Percentiles rank a stretch among this genome's conserved stretches.
Evolutionary conservation across 2,797 vertebrate genomes (phyloP).

Genomic region (Alca torda): DNA sequence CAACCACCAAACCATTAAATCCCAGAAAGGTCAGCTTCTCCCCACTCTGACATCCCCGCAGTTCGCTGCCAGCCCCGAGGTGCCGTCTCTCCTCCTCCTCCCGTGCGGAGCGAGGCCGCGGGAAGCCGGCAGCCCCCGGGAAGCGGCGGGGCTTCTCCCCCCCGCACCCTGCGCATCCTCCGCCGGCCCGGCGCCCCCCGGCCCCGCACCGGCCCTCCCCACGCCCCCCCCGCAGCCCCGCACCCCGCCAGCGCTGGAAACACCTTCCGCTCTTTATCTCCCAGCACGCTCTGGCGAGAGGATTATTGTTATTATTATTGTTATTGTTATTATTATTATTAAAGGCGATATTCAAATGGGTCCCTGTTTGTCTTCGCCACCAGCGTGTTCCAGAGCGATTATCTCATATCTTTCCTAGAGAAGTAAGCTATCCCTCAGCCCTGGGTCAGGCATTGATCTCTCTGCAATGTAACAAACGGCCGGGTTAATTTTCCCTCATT

Average conservation of each 20-base stretch:
- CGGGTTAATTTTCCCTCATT: slow-evolving; percentile 83
- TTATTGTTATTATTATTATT: not conserved
- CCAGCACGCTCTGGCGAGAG: not conserved
- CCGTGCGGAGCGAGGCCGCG: not conserved
- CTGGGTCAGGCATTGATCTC: slow-evolving; percentile 76
- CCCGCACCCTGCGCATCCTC: not conserved
- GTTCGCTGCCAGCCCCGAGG: not conserved
- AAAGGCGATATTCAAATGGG: not conserved
- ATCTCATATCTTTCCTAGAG: slow-evolving; percentile 69
- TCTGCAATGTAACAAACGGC: slow-evolving; percentile 74
- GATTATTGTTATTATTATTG: not conserved
- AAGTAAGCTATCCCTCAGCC: slow-evolving; percentile 63
- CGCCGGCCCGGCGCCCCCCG: not conserved
- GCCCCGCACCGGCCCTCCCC: not conserved
- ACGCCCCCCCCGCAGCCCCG: not conserved
- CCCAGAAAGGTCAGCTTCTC: not conserved
- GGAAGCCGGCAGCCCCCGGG: not conserved
- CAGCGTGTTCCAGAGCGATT: slow-evolving; percentile 63
- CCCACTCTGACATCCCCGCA: not conserved
- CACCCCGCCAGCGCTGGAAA: not conserved
- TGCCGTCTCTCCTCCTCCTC: not conserved
- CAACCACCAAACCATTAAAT: not conserved
- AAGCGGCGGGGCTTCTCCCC: not conserved
- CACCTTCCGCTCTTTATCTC: not conserved
- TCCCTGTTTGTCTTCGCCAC: slow-evolving; percentile 12